These are phyloP conservation scores for Cryptophagus acutangulus DNA, from an alignment of 2,888 invertebrate genomes.

Conservation along the genomic window DNA sequence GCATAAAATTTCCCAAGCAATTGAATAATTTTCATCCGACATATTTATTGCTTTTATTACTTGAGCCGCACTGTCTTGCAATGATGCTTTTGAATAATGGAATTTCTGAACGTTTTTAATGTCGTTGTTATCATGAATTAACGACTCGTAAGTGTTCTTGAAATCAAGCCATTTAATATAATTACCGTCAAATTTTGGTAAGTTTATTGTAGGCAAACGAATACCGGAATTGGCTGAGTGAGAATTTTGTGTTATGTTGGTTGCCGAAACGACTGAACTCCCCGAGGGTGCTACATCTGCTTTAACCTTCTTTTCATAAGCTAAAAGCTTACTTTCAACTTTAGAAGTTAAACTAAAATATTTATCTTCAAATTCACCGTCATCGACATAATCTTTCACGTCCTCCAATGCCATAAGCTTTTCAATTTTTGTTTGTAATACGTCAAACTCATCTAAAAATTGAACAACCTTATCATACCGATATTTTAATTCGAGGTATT, in stretches of 20 bases:
- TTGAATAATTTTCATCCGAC: background rate
- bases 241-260: too few species aligned
- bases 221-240: constrained; percentile 1
- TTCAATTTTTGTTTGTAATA: background rate
- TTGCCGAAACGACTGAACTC: background rate
- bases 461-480: background rate
- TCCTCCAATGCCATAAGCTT: background rate
- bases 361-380: background rate
- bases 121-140: background rate
- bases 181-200: constrained; percentile 3
- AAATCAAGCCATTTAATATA: constrained; percentile 1
- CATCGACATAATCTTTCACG: background rate
- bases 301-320: too few species aligned
- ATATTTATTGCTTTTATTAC: background rate
- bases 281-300: too few species aligned
- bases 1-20: constrained; percentile 1
- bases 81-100: too few species aligned
- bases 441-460: background rate
- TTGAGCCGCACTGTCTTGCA: constrained; percentile 2
- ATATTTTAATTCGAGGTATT: background rate
- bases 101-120: constrained; percentile 2
- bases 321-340: background rate
- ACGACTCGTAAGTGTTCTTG: too few species aligned
- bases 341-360: background rate
- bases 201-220: background rate